A percentile compares a stretch with the other conserved stretches of the same genome.
Evolutionary conservation across 1,140 invertebrate species (phyloP).

Genomic region (Cotesia typhae): DNA sequence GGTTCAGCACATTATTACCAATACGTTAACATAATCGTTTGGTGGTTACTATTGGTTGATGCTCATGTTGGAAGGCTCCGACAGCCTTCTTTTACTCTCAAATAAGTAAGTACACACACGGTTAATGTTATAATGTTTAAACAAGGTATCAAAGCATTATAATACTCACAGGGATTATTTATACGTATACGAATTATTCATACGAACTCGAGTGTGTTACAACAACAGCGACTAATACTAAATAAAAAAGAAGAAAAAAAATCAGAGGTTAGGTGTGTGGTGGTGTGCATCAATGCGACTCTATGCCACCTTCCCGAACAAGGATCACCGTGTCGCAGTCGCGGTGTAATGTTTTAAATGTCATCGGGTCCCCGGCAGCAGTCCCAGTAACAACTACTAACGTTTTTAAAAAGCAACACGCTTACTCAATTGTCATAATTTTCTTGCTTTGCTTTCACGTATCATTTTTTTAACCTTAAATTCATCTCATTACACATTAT

Average conservation of each 20-base stretch:
- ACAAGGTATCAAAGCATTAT: conserved; percentile 24
- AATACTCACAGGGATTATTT: conserved; percentile 21
- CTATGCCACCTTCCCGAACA: background rate
- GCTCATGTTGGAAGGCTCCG: background rate
- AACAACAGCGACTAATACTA: conserved; percentile 2
- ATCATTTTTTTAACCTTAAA: background rate
- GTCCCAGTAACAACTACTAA: conserved; percentile 6
- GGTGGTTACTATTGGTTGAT: conserved; percentile 9
- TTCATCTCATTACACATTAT: background rate
- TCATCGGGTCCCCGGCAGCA: conserved; percentile 38
- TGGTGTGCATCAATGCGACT: conserved; percentile 2
- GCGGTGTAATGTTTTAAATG: conserved; percentile 38
- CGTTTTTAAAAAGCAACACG: conserved; percentile 29
- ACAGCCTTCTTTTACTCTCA: conserved; percentile 4
- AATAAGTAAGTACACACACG: background rate
- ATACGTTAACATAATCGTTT: conserved; percentile 19
- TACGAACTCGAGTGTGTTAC: conserved; percentile 2
- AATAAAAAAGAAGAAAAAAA: background rate
- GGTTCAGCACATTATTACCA: conserved; percentile 27
- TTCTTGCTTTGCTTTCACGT: conserved; percentile 34
- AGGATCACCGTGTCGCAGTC: conserved; percentile 38
- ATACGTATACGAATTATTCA: conserved; percentile 16
- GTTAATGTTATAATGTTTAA: conserved; percentile 35
- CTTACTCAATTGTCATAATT: conserved; percentile 43
- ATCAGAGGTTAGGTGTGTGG: background rate